Conservation (phyloP, 2,113 vertebrate species). For the Callipepla squamata region DNA sequence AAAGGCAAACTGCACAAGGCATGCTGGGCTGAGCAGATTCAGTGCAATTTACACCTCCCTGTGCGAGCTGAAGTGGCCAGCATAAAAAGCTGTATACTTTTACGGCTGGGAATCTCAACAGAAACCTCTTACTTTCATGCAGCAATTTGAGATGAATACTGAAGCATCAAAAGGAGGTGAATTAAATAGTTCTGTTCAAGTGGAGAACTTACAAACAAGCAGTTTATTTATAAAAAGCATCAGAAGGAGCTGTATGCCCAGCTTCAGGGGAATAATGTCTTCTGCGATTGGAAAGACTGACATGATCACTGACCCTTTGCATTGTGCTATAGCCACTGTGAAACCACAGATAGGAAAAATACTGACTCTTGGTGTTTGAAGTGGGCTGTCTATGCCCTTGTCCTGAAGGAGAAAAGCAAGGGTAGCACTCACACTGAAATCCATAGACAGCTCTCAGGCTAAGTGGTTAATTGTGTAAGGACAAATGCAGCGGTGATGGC, state of each 20-base stretch:
- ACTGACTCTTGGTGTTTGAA: neutral
- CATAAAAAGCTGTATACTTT: slow-evolving; percentile 40
- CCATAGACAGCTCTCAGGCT: neutral
- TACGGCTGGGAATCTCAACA: slow-evolving; percentile 18
- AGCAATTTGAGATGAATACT: slow-evolving; percentile 48
- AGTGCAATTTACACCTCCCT: slow-evolving; percentile 41
- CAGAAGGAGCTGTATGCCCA: neutral
- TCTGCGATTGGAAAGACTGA: neutral
- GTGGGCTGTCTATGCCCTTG: slow-evolving; percentile 30
- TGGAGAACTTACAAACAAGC: slow-evolving; percentile 49
- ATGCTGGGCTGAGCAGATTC: slow-evolving; percentile 52
- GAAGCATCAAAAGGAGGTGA: slow-evolving; percentile 49
- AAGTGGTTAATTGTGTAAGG: slow-evolving; percentile 53
- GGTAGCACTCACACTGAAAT: neutral
- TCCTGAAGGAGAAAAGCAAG: slow-evolving; percentile 44
- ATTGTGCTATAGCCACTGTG: neutral
- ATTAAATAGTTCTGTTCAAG: slow-evolving; percentile 62
- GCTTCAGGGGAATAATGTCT: slow-evolving; percentile 8
- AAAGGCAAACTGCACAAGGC: slow-evolving; percentile 32
- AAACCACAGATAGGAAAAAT: neutral
- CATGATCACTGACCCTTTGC: slow-evolving; percentile 15
- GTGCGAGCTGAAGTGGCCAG: slow-evolving; percentile 41
- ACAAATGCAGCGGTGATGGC: neutral
- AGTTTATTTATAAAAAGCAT: slow-evolving; percentile 51
- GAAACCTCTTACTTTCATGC: slow-evolving; percentile 53